These are phyloP conservation scores for Dryobota labecula DNA, from an alignment of 2,888 invertebrate species.

Conservation along the genomic window DNA sequence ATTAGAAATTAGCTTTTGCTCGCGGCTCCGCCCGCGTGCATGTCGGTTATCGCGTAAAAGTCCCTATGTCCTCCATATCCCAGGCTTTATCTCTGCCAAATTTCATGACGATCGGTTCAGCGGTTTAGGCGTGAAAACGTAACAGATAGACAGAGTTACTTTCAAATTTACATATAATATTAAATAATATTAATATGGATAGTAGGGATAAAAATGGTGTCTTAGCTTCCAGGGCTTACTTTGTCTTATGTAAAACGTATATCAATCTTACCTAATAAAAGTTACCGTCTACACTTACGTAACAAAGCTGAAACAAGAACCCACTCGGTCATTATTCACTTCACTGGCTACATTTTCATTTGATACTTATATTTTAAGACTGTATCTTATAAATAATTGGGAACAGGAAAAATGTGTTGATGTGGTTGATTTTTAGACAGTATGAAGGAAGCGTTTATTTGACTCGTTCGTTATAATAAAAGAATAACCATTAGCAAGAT, in stretches of 20 bases:
- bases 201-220: no score
- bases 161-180: no score
- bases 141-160: no score
- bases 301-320: background rate
- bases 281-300: background rate
- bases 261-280: background rate
- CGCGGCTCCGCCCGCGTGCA: no score
- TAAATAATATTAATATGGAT: no score
- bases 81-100: no score
- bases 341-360: conserved; percentile 3
- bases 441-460: background rate
- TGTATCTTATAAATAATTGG: background rate
- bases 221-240: background rate
- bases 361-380: conserved; percentile 20
- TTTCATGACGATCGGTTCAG: no score
- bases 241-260: no score
- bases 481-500: background rate
- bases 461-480: background rate
- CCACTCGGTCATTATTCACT: conserved; percentile 16
- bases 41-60: no score
- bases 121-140: no score
- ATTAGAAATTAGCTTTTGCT: no score
- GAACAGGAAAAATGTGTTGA: background rate
- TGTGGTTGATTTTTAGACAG: background rate
- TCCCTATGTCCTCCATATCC: no score